phyloP scores from a whole-genome alignment of 1,140 invertebrate genomes.

The Papilio polyxenes region DNA sequence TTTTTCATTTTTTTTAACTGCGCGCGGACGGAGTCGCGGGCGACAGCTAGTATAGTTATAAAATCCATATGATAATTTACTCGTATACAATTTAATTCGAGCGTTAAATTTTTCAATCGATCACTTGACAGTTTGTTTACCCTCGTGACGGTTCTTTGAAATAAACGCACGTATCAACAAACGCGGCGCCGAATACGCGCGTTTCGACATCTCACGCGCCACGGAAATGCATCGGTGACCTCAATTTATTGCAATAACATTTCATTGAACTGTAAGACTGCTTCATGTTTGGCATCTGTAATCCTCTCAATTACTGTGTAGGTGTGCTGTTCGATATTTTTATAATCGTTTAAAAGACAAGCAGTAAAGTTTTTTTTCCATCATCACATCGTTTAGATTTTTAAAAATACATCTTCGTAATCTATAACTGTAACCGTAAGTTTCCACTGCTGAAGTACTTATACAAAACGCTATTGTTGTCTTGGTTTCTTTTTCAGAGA shows the following conservation, averaged over 20 bases:
- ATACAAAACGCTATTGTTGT: too few species aligned
- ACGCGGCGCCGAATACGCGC: background rate
- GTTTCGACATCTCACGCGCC: background rate
- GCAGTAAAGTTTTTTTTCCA: background rate
- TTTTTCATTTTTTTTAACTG: too few species aligned
- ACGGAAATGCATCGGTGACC: slow-evolving; percentile 10
- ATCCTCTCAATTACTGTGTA: background rate
- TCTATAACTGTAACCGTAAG: too few species aligned
- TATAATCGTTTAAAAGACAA: background rate
- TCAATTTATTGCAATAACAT: slow-evolving; percentile 20
- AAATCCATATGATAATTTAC: too few species aligned
- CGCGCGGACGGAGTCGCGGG: too few species aligned
- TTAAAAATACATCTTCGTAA: background rate
- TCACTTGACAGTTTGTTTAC: background rate
- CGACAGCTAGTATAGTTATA: too few species aligned
- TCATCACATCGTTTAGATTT: background rate
- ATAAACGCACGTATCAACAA: slow-evolving; percentile 7
- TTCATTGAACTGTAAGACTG: slow-evolving; percentile 15
- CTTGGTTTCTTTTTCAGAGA: too few species aligned
- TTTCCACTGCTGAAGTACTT: too few species aligned
- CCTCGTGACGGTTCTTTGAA: background rate
- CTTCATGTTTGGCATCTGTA: background rate
- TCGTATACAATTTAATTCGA: background rate
- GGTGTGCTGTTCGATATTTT: slow-evolving; percentile 4
- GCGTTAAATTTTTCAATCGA: background rate